phyloP scores from a whole-genome alignment of 1,140 invertebrate genomes.

The Pantala flavescens region DNA sequence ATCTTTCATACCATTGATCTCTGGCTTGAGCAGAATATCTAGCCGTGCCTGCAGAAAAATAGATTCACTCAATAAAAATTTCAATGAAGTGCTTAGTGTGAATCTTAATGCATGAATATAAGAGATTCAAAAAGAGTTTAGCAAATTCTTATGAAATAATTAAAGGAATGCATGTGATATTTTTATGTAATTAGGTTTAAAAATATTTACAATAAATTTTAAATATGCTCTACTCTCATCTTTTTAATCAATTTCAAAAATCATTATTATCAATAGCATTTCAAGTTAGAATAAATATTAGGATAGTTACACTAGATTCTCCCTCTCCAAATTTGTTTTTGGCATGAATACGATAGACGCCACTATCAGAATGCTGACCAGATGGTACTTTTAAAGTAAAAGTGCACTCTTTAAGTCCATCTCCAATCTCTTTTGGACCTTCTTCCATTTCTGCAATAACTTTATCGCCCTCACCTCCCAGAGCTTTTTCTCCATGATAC shows the following conservation, averaged over 20 bases:
- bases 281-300: too few species aligned
- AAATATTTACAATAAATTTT: too few species aligned
- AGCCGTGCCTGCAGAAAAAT: slow-evolving; percentile 44
- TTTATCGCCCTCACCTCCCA: not conserved
- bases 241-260: too few species aligned
- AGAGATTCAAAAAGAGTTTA: too few species aligned
- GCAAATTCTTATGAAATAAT: too few species aligned
- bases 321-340: slow-evolving; percentile 66
- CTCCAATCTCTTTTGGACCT: slow-evolving; percentile 52
- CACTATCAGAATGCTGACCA: slow-evolving; percentile 61
- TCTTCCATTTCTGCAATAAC: slow-evolving; percentile 32
- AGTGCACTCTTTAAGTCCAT: slow-evolving; percentile 63
- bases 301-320: slow-evolving; percentile 42
- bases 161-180: too few species aligned
- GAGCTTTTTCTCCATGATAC: not conserved
- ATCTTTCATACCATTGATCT: slow-evolving; percentile 62
- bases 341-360: slow-evolving; percentile 65
- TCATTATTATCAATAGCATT: too few species aligned
- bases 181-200: too few species aligned
- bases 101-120: too few species aligned
- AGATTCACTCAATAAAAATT: not conserved
- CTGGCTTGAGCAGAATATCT: slow-evolving; percentile 60
- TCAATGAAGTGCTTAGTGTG: too few species aligned
- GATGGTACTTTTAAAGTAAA: slow-evolving; percentile 55
- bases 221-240: too few species aligned